phyloP scores from a whole-genome alignment of 2,113 vertebrate species.

The Labeo rohita region DNA sequence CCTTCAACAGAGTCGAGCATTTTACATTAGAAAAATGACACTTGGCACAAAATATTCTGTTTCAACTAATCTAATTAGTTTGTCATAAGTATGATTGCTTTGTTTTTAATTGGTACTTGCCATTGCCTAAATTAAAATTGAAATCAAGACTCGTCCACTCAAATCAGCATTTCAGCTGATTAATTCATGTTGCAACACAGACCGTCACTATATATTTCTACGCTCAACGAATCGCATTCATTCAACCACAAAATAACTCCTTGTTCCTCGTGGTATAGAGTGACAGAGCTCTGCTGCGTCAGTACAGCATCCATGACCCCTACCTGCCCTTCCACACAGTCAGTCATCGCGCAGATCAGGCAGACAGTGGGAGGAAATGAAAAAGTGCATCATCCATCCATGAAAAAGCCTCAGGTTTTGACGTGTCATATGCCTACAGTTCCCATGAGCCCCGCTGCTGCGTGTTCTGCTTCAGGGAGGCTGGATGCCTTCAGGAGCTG shows the following conservation, averaged over 20 bases:
- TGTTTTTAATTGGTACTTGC: background rate
- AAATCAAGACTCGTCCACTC: slow-evolving; percentile 10
- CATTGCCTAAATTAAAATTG: slow-evolving; percentile 27
- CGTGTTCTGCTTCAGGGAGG: background rate
- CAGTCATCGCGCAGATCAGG: background rate
- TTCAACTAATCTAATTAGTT: slow-evolving; percentile 18
- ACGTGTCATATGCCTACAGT: slow-evolving; percentile 32
- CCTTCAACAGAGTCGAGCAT: background rate
- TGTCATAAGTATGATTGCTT: slow-evolving; percentile 12
- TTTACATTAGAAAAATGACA: slow-evolving; percentile 20
- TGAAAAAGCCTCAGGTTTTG: slow-evolving; percentile 45
- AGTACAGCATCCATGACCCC: slow-evolving; percentile 30
- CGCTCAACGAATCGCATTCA: slow-evolving; percentile 38
- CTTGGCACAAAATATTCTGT: slow-evolving; percentile 3
- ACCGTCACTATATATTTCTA: background rate
- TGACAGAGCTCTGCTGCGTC: slow-evolving; percentile 20
- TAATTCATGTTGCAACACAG: background rate
- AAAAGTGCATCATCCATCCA: slow-evolving; percentile 46
- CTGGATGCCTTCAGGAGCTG: slow-evolving; percentile 2
- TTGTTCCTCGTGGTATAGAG: slow-evolving; percentile 35
- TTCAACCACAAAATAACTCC: slow-evolving; percentile 60
- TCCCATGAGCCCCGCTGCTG: slow-evolving; percentile 33
- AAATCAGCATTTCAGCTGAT: background rate
- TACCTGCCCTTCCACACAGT: slow-evolving; percentile 45
- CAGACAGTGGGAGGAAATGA: slow-evolving; percentile 27